phyloP scores from a whole-genome alignment of 37 sponge, comb jelly and placozoan genomes.

The Chondrosia reniformis region DNA sequence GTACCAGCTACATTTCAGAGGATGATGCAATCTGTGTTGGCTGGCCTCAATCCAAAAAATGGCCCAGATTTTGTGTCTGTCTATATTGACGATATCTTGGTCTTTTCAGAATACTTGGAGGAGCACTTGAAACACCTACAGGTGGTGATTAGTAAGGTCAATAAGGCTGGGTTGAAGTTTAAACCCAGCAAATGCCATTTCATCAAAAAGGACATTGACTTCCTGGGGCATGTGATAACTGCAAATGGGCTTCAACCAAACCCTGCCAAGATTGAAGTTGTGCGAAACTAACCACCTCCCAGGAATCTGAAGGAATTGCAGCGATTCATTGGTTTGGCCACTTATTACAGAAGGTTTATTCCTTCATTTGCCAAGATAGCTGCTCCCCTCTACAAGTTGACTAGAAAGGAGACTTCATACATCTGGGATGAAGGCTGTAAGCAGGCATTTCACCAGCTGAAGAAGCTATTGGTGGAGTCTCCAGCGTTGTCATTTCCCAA shows the following conservation, averaged over 20 bases:
- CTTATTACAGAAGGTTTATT: conserved; percentile 24
- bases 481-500: conserved; percentile 29
- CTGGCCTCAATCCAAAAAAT: conserved; percentile 29
- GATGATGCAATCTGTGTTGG: conserved; percentile 40
- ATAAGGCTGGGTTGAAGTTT: conserved; percentile 14
- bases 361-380: conserved; percentile 21
- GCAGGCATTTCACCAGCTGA: conserved; percentile 12
- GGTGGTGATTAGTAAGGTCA: neutral
- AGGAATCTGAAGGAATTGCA: neutral
- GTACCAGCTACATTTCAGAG: conserved; percentile 60
- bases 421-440: conserved; percentile 12
- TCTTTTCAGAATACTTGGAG: conserved; percentile 22
- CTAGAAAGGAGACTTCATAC: neutral
- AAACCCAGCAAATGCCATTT: conserved; percentile 28
- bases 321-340: conserved; percentile 33
- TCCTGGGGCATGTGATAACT: conserved; percentile 29
- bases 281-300: neutral
- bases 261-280: neutral
- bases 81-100: conserved; percentile 51
- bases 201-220: conserved; percentile 10
- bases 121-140: conserved; percentile 24
- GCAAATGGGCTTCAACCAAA: conserved; percentile 16
- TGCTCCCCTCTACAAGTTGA: conserved; percentile 8
- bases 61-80: conserved; percentile 27
- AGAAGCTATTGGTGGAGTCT: neutral